Conservation (phyloP, 2,797 vertebrate species). For the Rhynchonycteris naso region DNA sequence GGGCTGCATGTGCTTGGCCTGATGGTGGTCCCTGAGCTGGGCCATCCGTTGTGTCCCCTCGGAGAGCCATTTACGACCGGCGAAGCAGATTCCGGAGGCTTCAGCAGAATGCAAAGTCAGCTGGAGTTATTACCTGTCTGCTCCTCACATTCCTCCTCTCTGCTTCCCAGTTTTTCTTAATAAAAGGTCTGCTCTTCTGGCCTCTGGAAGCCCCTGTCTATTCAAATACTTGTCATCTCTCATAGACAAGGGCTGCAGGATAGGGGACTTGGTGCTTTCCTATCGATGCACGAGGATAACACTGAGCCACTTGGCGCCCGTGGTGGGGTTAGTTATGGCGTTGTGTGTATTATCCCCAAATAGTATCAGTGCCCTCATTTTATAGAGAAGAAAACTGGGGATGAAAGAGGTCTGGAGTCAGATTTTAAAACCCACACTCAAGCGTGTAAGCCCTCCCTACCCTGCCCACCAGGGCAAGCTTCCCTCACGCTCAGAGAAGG, state of each 20-base stretch:
- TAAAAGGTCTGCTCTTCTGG: not conserved
- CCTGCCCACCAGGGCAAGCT: accelerated
- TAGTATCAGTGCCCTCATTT: not conserved
- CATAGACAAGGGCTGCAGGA: not conserved
- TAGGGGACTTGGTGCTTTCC: not conserved
- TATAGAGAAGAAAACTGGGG: not conserved
- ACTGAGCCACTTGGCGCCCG: not conserved
- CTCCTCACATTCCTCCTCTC: not conserved
- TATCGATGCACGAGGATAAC: not conserved
- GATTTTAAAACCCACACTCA: not conserved
- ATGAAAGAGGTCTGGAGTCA: not conserved
- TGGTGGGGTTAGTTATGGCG: not conserved
- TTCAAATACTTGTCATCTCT: not conserved
- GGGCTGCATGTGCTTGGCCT: accelerated
- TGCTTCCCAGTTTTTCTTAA: not conserved
- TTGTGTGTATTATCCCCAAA: not conserved
- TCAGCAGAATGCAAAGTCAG: not conserved
- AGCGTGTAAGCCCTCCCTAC: accelerated
- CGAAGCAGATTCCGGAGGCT: not conserved
- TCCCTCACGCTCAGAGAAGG: not conserved
- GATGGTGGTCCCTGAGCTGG: not conserved
- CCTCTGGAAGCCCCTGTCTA: not conserved
- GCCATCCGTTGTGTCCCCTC: not conserved
- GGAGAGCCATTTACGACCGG: not conserved
- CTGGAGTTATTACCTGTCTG: not conserved